Evolutionary conservation across 2,113 vertebrate species (phyloP).

Genomic region (Donacobius atricapilla): DNA sequence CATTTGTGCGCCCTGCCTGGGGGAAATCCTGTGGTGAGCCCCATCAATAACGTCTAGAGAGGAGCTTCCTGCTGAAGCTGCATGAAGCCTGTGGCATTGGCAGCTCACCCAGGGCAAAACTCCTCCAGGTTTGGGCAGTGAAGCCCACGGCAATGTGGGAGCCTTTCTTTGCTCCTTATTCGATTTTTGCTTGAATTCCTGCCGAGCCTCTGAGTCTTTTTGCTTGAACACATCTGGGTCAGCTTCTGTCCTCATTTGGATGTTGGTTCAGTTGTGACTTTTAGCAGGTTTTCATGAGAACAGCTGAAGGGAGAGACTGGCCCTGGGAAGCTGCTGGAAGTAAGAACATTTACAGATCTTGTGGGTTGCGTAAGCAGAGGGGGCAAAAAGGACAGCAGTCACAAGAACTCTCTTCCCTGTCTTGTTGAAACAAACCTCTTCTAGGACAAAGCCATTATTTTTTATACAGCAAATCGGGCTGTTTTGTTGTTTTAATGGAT

Average conservation of each 20-base stretch:
- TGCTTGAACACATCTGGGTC: not conserved
- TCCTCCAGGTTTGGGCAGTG: not conserved
- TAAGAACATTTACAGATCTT: not conserved
- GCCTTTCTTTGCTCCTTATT: not conserved
- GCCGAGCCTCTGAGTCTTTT: not conserved
- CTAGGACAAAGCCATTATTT: not conserved
- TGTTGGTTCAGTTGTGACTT: not conserved
- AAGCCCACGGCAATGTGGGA: rapidly evolving
- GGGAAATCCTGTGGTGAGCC: not conserved
- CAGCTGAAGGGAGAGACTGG: not conserved
- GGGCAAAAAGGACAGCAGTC: not conserved
- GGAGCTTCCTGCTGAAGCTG: not conserved
- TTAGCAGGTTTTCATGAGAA: not conserved
- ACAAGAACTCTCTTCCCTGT: not conserved
- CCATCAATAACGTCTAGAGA: not conserved
- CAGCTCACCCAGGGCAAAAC: not conserved
- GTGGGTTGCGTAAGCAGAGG: not conserved
- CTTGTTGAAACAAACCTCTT: not conserved
- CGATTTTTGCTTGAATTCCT: not conserved
- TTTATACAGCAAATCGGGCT: not conserved
- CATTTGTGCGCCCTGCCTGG: not conserved
- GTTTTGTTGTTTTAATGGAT: slow-evolving; percentile 20
- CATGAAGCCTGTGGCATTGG: not conserved
- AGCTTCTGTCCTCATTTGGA: not conserved
- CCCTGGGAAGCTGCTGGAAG: not conserved